Percentiles rank a stretch among this genome's conserved stretches.
These are phyloP conservation scores for Pristis pectinata DNA, from an alignment of 2,797 vertebrate species.

Conservation along the genomic window DNA sequence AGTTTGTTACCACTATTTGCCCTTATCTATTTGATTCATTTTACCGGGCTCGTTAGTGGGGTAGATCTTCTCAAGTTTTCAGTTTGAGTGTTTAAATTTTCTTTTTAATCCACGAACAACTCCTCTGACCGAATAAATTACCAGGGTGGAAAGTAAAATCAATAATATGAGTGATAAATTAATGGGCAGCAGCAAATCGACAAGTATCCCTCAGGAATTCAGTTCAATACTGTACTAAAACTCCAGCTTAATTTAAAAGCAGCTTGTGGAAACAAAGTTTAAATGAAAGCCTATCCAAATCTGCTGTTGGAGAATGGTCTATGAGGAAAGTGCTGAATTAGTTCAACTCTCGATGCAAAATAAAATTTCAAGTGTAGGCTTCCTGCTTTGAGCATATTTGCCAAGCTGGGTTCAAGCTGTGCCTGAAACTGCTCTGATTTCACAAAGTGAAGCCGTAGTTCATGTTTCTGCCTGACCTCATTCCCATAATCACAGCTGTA, in stretches of 20 bases:
- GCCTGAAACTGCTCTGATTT: not conserved
- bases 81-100: not conserved
- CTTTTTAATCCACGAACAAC: not conserved
- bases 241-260: not conserved
- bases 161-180: not conserved
- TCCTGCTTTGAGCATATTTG: not conserved
- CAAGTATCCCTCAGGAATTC: not conserved
- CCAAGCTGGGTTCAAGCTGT: not conserved
- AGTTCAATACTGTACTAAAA: not conserved
- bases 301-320: not conserved
- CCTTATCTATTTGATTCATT: not conserved
- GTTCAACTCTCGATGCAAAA: not conserved
- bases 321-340: not conserved
- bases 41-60: not conserved
- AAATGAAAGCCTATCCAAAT: not conserved
- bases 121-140: not conserved
- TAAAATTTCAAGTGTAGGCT: not conserved
- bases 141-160: not conserved
- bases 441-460: not conserved
- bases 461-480: not conserved
- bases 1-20: not conserved
- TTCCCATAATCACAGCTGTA: not conserved
- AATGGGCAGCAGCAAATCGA: not conserved
- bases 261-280: not conserved
- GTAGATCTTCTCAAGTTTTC: not conserved